Conservation (phyloP, 2,888 invertebrate species). For the Prostheceraeus crozeri region DNA sequence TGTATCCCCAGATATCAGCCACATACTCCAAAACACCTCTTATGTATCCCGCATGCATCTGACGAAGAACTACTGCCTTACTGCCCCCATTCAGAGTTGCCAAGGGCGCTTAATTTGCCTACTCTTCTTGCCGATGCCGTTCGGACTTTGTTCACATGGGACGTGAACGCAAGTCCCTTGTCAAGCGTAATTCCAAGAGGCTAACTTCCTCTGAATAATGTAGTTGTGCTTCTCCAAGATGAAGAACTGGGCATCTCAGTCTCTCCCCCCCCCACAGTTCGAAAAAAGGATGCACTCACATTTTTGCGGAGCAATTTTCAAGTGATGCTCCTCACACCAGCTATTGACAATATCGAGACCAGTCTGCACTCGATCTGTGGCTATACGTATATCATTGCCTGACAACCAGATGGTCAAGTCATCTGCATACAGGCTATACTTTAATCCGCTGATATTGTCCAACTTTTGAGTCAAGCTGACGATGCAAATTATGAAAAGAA, state of each 20-base stretch:
- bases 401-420: conserved; percentile 19
- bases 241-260: no score
- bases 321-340: background rate
- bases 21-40: background rate
- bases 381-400: background rate
- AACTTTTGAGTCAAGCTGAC: background rate
- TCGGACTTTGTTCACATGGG: background rate
- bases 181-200: no score
- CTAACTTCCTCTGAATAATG: no score
- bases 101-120: no score
- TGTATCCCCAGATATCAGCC: conserved; percentile 3
- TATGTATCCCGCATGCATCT: background rate
- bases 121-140: background rate
- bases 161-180: background rate
- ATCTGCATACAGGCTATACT: conserved; percentile 18
- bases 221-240: no score
- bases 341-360: background rate
- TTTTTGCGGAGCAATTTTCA: background rate
- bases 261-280: background rate
- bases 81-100: background rate
- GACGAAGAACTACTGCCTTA: background rate
- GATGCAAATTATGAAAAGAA: conserved; percentile 13
- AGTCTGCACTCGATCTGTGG: background rate
- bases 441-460: conserved; percentile 15
- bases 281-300: background rate